These are phyloP conservation scores for Aplochiton taeniatus DNA, from an alignment of 2,797 vertebrate genomes.

Conservation along the genomic window DNA sequence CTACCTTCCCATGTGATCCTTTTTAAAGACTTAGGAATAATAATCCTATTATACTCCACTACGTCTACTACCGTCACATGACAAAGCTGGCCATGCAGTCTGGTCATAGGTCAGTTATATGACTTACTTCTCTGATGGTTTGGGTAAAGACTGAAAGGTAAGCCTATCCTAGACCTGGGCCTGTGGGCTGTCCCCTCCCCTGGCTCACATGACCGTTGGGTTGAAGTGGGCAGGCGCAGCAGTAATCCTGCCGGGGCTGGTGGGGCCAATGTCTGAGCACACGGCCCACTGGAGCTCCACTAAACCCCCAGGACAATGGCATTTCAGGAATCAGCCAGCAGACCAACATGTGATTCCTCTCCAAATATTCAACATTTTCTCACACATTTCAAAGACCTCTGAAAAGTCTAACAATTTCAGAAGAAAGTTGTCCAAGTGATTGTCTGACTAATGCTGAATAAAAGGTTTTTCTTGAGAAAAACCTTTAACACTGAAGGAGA, in stretches of 20 bases:
- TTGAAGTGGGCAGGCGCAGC: slow-evolving; percentile 23
- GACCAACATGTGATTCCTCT: slow-evolving; percentile 75
- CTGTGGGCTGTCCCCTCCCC: slow-evolving; percentile 24
- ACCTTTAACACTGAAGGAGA: too few relatives aligned
- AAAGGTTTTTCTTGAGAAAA: too few relatives aligned
- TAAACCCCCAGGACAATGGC: slow-evolving; percentile 61
- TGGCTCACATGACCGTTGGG: slow-evolving; percentile 62
- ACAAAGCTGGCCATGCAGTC: slow-evolving; percentile 22
- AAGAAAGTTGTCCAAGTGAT: background rate
- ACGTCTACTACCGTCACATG: slow-evolving; percentile 62
- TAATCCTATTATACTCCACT: slow-evolving; percentile 72
- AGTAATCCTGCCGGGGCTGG: slow-evolving; percentile 32
- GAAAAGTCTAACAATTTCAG: background rate
- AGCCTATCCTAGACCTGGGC: slow-evolving; percentile 21
- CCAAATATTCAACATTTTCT: slow-evolving; percentile 48
- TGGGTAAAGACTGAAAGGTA: background rate
- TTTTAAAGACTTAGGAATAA: slow-evolving; percentile 59
- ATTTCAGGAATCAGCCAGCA: slow-evolving; percentile 75
- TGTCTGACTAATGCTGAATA: too few relatives aligned
- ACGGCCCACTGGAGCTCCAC: slow-evolving; percentile 25
- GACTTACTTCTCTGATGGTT: slow-evolving; percentile 15
- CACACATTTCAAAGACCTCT: slow-evolving; percentile 38
- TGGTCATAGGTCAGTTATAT: slow-evolving; percentile 28
- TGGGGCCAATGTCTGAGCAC: slow-evolving; percentile 16
- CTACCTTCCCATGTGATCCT: slow-evolving; percentile 44